Base-by-base conservation (phyloP, 2,888 invertebrate genomes). In the Drosophila mayaguana region DNA sequence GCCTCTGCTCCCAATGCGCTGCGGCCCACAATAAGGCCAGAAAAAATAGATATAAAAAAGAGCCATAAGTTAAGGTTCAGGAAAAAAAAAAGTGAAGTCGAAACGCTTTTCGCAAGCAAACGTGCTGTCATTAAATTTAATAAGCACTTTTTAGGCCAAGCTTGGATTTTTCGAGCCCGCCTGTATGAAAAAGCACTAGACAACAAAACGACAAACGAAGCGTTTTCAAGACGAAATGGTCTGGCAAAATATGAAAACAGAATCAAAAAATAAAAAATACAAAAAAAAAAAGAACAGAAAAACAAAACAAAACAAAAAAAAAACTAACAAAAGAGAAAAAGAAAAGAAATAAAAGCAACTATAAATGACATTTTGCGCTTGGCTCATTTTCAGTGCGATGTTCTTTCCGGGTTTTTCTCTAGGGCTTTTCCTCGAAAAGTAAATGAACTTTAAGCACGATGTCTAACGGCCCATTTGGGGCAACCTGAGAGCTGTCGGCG, bases 51-150 rank as follows among this genome's bases (percentile, higher is more conserved):
- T 48, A 50, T 43, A 68, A 51, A 54, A 57, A 32, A 57, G 62
- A 75, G 55, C 70, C 67, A 68, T 72, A 81, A 77, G 71, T 72
- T 76, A 38, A 71, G 75, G 59, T 62, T 63, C 59, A 70, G 53
- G 38, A 54, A 55, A 56, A 28, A 71, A 74, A 69, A 70, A n/a
- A 57, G 42, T 63, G 56, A 46, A 64, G 63, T 64, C 76, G 69
- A 78, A 80, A 80, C 85, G 85, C 83, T 85, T 85, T 90, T 88
- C 75, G 83, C 74, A 86, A 86, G 82, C 79, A 86, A 90, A 90
- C 88, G 89, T 88, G 84, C 81, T 81, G 90, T 89, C 89, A 89
- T 90, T 90, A 90, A 89, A 90, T 88, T 90, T 89, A 90, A 89
- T 90, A 90, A 89, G 88, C 88, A 66, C 80, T 81, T 89, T 84